Evolutionary conservation across 2,113 vertebrate genomes (phyloP).

Genomic region (Pterocles burchelli): DNA sequence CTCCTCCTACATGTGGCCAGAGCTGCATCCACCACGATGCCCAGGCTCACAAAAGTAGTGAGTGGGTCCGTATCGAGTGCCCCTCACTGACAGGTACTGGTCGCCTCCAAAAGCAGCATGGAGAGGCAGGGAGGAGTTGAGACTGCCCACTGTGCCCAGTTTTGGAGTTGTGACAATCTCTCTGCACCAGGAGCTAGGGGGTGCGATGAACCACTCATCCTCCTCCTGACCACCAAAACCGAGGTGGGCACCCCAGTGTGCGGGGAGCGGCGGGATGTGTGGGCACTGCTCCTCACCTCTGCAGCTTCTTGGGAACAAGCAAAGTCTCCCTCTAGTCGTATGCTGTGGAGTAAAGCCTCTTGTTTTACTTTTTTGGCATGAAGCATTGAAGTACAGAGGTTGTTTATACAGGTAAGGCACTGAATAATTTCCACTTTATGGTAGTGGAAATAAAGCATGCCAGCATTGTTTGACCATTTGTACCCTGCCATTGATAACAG

Average conservation of each 20-base stretch:
- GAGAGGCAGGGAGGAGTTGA: background rate
- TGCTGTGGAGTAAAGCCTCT: background rate
- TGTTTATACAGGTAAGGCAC: background rate
- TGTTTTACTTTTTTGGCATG: background rate
- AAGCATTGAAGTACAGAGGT: background rate
- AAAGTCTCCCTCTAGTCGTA: fast-evolving
- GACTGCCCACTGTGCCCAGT: background rate
- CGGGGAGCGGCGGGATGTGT: fast-evolving
- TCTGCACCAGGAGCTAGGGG: background rate
- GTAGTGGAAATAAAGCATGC: background rate
- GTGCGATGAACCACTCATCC: fast-evolving
- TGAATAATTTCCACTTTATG: background rate
- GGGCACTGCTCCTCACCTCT: background rate
- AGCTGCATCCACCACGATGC: fast-evolving
- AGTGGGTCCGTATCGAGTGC: fast-evolving
- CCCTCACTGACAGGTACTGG: fast-evolving
- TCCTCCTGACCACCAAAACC: background rate
- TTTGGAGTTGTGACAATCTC: background rate
- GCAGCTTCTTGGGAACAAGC: background rate
- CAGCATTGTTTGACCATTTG: background rate
- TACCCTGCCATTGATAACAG: background rate
- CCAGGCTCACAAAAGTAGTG: background rate
- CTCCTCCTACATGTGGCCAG: fast-evolving
- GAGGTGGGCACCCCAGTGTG: background rate
- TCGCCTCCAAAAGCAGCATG: fast-evolving